Base-by-base conservation (phyloP, 2,113 vertebrate genomes). In the Microcebus lehilahytsara region DNA sequence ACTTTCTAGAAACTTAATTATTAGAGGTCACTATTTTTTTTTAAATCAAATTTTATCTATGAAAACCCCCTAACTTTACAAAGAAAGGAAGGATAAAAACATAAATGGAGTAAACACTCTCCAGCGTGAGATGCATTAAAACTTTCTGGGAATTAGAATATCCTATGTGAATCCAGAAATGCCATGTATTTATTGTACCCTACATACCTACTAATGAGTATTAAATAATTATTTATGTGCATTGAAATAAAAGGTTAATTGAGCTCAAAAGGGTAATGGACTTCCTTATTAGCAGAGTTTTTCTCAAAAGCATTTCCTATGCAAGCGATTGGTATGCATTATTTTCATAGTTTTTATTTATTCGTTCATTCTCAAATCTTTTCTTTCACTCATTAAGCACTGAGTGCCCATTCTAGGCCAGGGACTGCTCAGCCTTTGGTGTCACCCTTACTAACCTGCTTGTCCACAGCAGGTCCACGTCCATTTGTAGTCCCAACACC, bases 201-300 rank as follows among this genome's bases (percentile, higher is more conserved):
- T 66, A n/a, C 60, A 11, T 85, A 27, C 12, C 64, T 96, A 66
- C 25, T 77, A 83, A 67, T 40, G 40, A 83, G 23, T 30, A 51
- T 64, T 78, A 91, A 96, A 87, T 69, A 95, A 94, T 93, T 96
- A 94, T 75, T 72, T 93, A 91, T 53, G 56, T 78, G 42, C 22
- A 69, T 69, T 93, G 74, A 95, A 95, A 95, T 93, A 67, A 92
- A 89, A 95, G 42, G 89, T 89, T 96, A 95, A 93, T 95, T 96
- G 89, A 93, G 75, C 46, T 96, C 66, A 91, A 71, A 95, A 89
- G 42, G 37, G 88, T 84, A 87, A 90, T 96, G 93, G 79, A 77
- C 74, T 96, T 94, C 86, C 5, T 72, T 58, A 51, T 83, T 64
- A 95, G n/a, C 27, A 91, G 72, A 27, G 10, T 72, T 71, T 85